These are phyloP conservation scores for Leucoraja ocellata DNA, from an alignment of 2,797 vertebrate genomes.

Conservation along the genomic window DNA sequence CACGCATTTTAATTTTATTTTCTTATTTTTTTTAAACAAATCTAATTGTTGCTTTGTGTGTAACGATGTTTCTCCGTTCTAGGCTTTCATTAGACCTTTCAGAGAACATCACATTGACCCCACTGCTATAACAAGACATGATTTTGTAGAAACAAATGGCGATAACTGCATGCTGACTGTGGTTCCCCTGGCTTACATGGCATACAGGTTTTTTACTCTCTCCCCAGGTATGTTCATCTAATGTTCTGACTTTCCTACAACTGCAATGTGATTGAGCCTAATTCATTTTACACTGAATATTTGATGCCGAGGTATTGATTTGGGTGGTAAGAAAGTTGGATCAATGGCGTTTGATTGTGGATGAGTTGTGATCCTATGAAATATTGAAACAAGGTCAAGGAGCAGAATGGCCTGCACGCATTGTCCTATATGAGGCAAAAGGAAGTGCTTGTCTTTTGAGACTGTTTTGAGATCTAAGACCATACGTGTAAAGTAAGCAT, in stretches of 20 bases:
- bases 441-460: background rate
- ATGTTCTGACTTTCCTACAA: background rate
- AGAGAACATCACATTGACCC: conserved; percentile 97
- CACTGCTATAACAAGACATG: conserved; percentile 93
- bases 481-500: background rate
- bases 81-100: conserved; percentile 97
- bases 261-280: background rate
- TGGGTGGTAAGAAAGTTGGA: no score
- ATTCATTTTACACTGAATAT: no score
- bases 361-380: no score
- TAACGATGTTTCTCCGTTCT: conserved; percentile 35
- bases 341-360: no score
- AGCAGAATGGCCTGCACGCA: background rate
- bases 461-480: background rate
- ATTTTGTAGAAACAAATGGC: conserved; percentile 97
- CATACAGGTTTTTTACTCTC: conserved; percentile 78
- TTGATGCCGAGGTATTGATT: no score
- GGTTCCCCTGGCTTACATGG: conserved; percentile 82
- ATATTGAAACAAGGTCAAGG: no score
- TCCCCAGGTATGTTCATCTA: conserved; percentile 66
- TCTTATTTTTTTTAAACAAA: background rate
- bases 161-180: conserved; percentile 96
- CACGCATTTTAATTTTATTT: background rate
- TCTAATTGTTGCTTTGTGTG: background rate
- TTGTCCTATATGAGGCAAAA: background rate